Evolutionary conservation across 2,797 vertebrate genomes (phyloP).

Genomic region (Alcedo atthis): DNA sequence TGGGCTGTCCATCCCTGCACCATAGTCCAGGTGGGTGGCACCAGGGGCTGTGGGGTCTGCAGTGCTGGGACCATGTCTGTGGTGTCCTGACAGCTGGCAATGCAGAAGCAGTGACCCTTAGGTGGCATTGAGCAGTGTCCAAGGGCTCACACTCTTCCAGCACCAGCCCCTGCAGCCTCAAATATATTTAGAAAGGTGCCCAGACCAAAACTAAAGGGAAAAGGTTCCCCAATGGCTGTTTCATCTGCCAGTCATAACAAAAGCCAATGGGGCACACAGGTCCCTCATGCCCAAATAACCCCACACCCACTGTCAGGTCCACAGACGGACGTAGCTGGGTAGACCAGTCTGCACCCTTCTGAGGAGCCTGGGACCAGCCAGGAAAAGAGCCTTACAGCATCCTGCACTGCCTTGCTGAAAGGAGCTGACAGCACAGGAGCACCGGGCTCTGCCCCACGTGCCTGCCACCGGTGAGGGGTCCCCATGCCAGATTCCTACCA

Average conservation of each 20-base stretch:
- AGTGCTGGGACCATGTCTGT: background rate
- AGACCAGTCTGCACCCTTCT: accelerated
- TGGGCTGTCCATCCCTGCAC: background rate
- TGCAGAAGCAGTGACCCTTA: background rate
- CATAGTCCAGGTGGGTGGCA: background rate
- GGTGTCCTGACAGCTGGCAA: background rate
- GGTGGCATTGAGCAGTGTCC: conserved; percentile 35
- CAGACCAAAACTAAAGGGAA: conserved; percentile 67
- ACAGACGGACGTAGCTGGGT: accelerated
- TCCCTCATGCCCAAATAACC: background rate
- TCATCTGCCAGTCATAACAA: conserved; percentile 23
- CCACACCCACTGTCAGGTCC: accelerated
- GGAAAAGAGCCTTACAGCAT: background rate
- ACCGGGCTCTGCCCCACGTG: background rate
- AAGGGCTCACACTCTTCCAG: background rate
- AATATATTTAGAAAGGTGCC: conserved; percentile 68
- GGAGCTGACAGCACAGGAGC: accelerated
- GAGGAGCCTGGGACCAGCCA: background rate
- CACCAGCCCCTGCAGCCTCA: conserved; percentile 44
- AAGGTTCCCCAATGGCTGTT: conserved; percentile 14
- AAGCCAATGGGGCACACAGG: conserved; percentile 5
- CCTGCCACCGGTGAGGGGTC: background rate
- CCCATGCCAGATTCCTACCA: accelerated
- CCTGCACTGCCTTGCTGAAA: accelerated
- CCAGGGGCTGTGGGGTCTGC: background rate